Conservation (phyloP, 1,140 invertebrate species). For the Drosophila sucinea region DNA sequence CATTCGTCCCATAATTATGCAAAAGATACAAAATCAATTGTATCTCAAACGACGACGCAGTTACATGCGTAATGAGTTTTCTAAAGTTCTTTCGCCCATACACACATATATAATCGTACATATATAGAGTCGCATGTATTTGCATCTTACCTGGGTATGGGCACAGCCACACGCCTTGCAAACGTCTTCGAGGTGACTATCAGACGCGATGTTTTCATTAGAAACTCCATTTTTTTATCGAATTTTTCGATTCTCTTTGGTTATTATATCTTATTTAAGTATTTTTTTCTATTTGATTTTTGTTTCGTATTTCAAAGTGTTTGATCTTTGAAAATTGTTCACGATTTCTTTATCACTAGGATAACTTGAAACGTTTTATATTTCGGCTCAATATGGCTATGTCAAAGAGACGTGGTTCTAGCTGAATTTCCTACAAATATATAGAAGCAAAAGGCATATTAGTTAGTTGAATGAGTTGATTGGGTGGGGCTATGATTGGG, state of each 20-base stretch:
- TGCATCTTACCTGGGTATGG: conserved; percentile 79
- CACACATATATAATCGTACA: conserved; percentile 16
- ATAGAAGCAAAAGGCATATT: conserved; percentile 37
- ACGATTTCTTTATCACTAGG: conserved; percentile 32
- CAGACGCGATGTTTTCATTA: conserved; percentile 81
- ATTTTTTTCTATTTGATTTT: conserved; percentile 20
- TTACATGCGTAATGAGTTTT: conserved; percentile 72
- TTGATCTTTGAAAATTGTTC: conserved; percentile 9
- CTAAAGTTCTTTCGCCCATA: conserved; percentile 21
- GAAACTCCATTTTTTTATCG: conserved; percentile 70
- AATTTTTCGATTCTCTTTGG: conserved; percentile 8
- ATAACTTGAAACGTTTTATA: conserved; percentile 67
- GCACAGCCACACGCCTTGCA: conserved; percentile 75
- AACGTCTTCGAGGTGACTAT: conserved; percentile 79
- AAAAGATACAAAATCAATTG: conserved; percentile 47
- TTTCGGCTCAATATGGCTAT: conserved; percentile 78
- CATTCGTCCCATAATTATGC: conserved; percentile 31
- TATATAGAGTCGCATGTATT: conserved; percentile 28
- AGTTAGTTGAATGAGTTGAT: conserved; percentile 10
- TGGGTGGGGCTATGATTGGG: no score
- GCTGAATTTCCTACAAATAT: conserved; percentile 72
- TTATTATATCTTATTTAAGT: neutral
- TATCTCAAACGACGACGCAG: conserved; percentile 60
- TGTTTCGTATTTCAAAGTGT: neutral
- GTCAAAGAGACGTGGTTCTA: conserved; percentile 77